phyloP scores from a whole-genome alignment of 92 coral and sea anemone genomes.

The Micromussa lordhowensis region DNA sequence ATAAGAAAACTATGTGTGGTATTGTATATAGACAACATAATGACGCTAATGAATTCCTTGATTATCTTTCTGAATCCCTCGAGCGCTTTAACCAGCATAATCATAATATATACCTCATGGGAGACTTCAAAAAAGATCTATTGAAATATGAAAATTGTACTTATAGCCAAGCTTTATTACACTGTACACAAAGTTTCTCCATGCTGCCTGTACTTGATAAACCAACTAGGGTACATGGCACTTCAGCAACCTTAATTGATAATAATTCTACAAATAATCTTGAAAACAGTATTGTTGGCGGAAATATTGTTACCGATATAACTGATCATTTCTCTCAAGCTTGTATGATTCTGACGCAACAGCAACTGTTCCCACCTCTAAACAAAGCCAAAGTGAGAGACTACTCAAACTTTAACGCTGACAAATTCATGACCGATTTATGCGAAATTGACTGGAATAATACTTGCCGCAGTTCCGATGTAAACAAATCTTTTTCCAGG shows the following conservation, averaged over 20 bases:
- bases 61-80: constrained; percentile 45
- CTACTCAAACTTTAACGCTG: constrained; percentile 28
- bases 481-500: constrained; percentile 33
- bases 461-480: neutral
- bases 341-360: constrained; percentile 19
- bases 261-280: constrained; percentile 51
- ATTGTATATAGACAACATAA: constrained; percentile 68
- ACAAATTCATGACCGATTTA: constrained; percentile 13
- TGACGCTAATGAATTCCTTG: constrained; percentile 51
- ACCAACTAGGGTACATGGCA: constrained; percentile 65
- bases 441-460: constrained; percentile 14
- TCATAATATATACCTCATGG: constrained; percentile 26
- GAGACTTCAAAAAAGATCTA: no score
- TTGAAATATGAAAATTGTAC: constrained; percentile 44
- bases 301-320: constrained; percentile 48
- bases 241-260: constrained; percentile 54
- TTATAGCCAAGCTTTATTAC: constrained; percentile 40
- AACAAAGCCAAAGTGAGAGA: constrained; percentile 33
- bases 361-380: neutral
- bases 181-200: constrained; percentile 39
- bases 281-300: constrained; percentile 22
- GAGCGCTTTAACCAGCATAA: constrained; percentile 22
- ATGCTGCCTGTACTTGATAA: constrained; percentile 59
- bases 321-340: constrained; percentile 61
- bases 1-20: constrained; percentile 59